phyloP scores from a whole-genome alignment of 35 echinoderm and acorn worm species.

The Heliocidaris tuberculata region DNA sequence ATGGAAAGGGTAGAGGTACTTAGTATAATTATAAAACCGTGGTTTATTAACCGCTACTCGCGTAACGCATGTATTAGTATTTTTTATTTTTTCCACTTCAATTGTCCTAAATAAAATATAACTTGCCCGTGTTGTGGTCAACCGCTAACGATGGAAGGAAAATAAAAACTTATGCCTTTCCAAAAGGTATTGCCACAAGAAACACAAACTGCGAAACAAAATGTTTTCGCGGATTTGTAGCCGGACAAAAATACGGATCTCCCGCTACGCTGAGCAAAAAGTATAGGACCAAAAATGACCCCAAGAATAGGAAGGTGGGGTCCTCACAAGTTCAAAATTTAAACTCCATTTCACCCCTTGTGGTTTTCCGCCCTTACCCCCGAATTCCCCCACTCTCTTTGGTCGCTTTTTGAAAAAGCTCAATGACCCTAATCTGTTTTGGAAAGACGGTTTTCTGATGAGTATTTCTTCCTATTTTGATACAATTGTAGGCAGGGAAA shows the following conservation, averaged over 20 bases:
- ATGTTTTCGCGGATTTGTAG: background rate
- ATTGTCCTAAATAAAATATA: background rate
- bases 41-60: background rate
- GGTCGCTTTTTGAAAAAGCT: too few species aligned
- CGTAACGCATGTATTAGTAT: background rate
- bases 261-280: background rate
- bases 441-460: too few species aligned
- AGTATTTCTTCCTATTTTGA: too few species aligned
- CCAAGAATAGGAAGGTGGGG: background rate
- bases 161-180: background rate
- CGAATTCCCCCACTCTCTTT: too few species aligned
- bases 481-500: too few species aligned
- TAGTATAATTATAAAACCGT: background rate
- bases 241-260: background rate
- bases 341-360: background rate
- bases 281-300: background rate
- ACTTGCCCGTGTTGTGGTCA: background rate
- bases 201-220: background rate
- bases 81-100: background rate
- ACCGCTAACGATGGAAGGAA: background rate
- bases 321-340: constrained; percentile 3
- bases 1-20: background rate
- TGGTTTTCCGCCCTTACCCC: background rate
- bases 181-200: background rate
- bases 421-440: too few species aligned